Evolutionary conservation across 2,113 vertebrate genomes (phyloP), one percentile per base, ranked within the genome.

Genomic region (Ammodramus savannarum): DNA sequence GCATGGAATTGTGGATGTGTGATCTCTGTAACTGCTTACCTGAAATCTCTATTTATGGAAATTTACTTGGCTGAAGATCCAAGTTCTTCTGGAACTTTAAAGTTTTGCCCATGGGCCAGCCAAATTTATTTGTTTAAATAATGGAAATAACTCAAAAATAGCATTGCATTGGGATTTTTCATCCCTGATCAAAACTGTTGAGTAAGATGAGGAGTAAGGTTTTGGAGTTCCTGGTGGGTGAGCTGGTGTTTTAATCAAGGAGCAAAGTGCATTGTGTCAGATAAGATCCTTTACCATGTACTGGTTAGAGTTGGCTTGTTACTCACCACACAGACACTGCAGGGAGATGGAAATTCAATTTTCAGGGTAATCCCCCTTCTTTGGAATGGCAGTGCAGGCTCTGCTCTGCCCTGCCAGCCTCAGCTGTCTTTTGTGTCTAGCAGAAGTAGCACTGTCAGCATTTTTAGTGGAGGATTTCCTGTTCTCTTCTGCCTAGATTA

Each of bases 391-490:
- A 72, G 1, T 79, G 76, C 78, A 46, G 86, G 46, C 88, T 92
- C 77, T 92, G 82, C 89, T 94, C 71, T 92, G 82, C 91, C 68
- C 74, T 92, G 82, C 91, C 72, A 87, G 86, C 72, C 86, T 89
- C 54, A 76, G 26, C 65, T 94, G 54, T 48, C 71, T 54, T 91
- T 93, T 87, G 76, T 96, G 85, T 95, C 58, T 55, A 67, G 54
- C 57, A 95, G 73, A 83, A 95, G 79, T 79, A 95, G 91, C 48
- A 15, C 34, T 63, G 57, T 96, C 93, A 96, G 93, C 95, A 41
- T 91, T 95, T 96, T 88, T 55, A 78, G 32, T 87, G 49, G 52
- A 76, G 91, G 80, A 93, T 96, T 96, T 97, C 96, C 91, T 97
- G 91, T 81, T 94, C 76, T 67, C 61, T 85, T 75, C 68, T 87